Percentiles rank a stretch among this genome's conserved stretches.
Evolutionary conservation across 2,113 vertebrate genomes (phyloP).

Genomic region (Bucco capensis): DNA sequence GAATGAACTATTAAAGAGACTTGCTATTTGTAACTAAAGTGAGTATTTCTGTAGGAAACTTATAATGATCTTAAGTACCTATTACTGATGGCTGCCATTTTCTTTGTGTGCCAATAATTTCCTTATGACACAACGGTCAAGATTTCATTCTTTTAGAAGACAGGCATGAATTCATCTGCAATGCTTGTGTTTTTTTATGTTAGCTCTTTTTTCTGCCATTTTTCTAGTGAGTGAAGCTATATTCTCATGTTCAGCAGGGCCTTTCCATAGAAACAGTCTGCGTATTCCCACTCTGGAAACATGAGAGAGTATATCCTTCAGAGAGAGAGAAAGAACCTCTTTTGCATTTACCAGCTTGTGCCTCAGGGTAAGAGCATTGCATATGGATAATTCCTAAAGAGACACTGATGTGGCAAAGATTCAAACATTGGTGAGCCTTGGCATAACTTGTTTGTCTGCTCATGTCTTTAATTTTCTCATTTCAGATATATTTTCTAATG

Average conservation of each 20-base stretch:
- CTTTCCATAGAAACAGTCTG: background rate
- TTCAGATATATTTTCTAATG: background rate
- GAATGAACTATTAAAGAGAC: background rate
- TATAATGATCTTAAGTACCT: background rate
- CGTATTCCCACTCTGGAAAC: background rate
- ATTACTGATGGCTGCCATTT: background rate
- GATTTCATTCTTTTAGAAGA: background rate
- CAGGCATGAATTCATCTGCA: background rate
- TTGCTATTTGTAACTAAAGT: background rate
- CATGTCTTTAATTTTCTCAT: conserved; percentile 12
- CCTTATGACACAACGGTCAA: background rate
- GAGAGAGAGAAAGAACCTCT: background rate
- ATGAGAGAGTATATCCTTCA: background rate
- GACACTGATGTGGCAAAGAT: background rate
- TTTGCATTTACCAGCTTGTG: background rate
- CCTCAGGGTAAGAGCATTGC: conserved; percentile 12
- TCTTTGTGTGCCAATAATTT: background rate
- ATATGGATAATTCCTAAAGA: background rate
- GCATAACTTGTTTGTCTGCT: conserved; percentile 22
- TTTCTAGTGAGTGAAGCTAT: background rate
- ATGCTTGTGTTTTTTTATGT: background rate
- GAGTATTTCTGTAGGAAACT: background rate
- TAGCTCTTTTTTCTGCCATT: background rate
- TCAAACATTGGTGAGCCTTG: background rate
- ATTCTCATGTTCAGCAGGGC: background rate